phyloP scores from a whole-genome alignment of 2,797 vertebrate species.

The Prionace glauca region DNA sequence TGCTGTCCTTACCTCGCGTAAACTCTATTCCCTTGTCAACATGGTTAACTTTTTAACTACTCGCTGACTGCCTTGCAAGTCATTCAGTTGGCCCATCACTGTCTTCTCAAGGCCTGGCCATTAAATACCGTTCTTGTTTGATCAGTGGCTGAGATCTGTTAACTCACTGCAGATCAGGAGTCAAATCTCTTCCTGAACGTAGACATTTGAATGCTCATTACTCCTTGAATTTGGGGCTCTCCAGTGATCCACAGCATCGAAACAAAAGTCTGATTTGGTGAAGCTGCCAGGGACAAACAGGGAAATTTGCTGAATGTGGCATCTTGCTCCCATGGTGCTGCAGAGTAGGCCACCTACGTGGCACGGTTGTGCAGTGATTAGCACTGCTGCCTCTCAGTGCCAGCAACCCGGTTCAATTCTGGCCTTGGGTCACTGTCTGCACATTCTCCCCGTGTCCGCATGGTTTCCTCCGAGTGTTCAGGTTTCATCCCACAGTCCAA shows the following conservation, averaged over 20 bases:
- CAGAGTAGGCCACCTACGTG: not conserved
- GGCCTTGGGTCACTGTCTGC: no score
- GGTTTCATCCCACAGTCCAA: no score
- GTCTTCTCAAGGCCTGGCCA: not conserved
- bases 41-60: not conserved
- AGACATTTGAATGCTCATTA: not conserved
- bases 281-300: not conserved
- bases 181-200: not conserved
- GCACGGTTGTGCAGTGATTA: no score
- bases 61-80: not conserved
- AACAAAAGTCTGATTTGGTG: not conserved
- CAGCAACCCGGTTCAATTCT: no score
- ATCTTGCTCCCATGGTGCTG: not conserved
- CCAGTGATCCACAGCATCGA: not conserved
- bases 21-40: not conserved
- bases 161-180: not conserved
- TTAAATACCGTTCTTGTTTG: not conserved
- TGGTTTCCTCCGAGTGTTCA: no score
- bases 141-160: not conserved
- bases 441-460: no score
- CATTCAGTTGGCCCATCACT: not conserved
- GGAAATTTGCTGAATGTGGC: not conserved
- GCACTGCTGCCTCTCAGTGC: no score
- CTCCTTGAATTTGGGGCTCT: not conserved
- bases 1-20: not conserved